Evolutionary conservation across 23 tunicate genomes (phyloP).

Genomic region (Oikopleura albicans): DNA sequence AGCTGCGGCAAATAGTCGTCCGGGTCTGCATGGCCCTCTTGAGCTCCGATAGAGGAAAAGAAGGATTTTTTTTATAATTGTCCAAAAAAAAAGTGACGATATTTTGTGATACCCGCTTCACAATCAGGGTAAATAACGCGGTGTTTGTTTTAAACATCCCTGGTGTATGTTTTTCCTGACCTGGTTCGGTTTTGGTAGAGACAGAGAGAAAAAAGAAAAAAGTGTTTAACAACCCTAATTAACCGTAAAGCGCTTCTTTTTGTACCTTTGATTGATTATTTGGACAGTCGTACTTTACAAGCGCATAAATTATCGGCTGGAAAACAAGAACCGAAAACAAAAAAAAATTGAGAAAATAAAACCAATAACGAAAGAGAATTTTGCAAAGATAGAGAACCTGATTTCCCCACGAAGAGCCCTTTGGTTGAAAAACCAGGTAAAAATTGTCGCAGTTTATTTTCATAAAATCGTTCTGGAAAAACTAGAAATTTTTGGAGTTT

Average conservation of each 20-base stretch:
- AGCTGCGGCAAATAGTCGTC: not conserved
- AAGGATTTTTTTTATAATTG: too few species aligned
- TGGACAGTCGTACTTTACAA: too few species aligned
- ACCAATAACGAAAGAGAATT: not conserved
- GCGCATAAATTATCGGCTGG: too few species aligned
- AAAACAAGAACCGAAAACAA: too few species aligned
- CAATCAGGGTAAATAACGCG: not conserved
- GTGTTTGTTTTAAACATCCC: not conserved
- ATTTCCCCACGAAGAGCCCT: not conserved
- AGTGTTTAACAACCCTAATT: not conserved
- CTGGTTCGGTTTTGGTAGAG: too few species aligned
- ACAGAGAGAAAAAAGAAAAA: not conserved
- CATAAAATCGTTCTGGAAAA: too few species aligned
- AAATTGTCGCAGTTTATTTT: too few species aligned
- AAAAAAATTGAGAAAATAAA: too few species aligned
- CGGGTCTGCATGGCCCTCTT: too few species aligned
- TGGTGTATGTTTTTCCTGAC: not conserved
- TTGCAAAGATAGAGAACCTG: not conserved
- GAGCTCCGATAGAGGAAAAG: too few species aligned
- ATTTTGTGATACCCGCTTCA: not conserved
- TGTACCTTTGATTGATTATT: not conserved
- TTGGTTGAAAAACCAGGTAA: not conserved
- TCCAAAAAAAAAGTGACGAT: too few species aligned
- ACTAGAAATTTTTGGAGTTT: too few species aligned
- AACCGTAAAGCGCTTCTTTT: not conserved